phyloP scores from a whole-genome alignment of 1,140 invertebrate genomes.

The Anastrepha obliqua region DNA sequence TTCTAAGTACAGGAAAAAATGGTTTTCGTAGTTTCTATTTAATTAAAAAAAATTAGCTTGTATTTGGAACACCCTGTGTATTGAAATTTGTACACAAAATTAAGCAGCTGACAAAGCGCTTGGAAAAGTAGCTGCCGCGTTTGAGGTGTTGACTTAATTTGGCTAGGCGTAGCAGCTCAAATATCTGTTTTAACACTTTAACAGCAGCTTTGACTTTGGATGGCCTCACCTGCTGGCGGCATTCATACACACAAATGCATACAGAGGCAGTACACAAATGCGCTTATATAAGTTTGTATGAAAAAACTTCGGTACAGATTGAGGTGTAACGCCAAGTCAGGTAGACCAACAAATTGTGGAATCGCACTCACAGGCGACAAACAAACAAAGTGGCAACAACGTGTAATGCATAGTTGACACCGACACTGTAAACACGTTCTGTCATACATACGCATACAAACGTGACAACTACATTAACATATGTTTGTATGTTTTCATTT shows the following conservation, averaged over 20 bases:
- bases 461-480: too few relatives aligned
- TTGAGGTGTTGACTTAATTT: slow-evolving; percentile 1
- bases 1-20: too few relatives aligned
- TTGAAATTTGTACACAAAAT: too few relatives aligned
- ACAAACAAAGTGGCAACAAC: slow-evolving; percentile 31
- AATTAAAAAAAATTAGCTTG: too few relatives aligned
- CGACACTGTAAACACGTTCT: not conserved
- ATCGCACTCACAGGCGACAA: not conserved
- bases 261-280: not conserved
- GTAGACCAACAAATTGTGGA: not conserved
- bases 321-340: not conserved
- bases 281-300: not conserved
- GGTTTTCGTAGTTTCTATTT: too few relatives aligned
- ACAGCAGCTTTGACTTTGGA: not conserved
- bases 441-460: not conserved
- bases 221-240: not conserved
- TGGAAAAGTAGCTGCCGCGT: not conserved
- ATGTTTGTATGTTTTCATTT: not conserved
- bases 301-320: too few relatives aligned
- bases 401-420: not conserved
- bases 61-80: too few relatives aligned
- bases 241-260: not conserved
- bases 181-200: not conserved
- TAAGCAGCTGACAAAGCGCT: too few relatives aligned
- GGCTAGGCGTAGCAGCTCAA: not conserved